Evolutionary conservation across 2,113 vertebrate species (phyloP).

Genomic region (Gobiocypris rarus): DNA sequence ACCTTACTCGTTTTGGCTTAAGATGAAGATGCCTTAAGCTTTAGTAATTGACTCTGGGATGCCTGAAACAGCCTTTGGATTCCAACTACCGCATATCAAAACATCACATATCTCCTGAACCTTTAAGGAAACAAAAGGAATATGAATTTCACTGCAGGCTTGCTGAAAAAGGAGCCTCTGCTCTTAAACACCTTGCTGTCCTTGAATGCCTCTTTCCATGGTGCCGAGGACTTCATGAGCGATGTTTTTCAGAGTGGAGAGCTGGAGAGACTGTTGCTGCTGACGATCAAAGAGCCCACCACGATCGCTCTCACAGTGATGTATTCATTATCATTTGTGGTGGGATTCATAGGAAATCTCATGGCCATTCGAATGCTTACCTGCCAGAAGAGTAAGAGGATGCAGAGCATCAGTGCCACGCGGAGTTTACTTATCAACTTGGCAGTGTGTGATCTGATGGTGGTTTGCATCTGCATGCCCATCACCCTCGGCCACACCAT

Average conservation of each 20-base stretch:
- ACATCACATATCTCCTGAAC: background rate
- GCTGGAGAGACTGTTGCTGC: constrained; percentile 82
- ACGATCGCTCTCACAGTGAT: constrained; percentile 84
- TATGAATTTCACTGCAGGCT: constrained; percentile 69
- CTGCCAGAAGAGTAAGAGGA: constrained; percentile 71
- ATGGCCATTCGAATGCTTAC: constrained; percentile 87
- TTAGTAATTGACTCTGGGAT: background rate
- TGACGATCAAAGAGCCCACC: constrained; percentile 83
- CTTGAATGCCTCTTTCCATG: constrained; percentile 53
- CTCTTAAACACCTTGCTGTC: constrained; percentile 24
- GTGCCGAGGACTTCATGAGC: constrained; percentile 63
- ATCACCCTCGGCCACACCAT: constrained; percentile 87
- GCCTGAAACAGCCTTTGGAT: constrained; percentile 24
- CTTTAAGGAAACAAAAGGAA: constrained; percentile 27
- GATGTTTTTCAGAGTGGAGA: constrained; percentile 73
- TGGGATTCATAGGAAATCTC: constrained; percentile 87
- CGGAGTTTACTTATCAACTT: constrained; percentile 87
- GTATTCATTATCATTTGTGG: constrained; percentile 85
- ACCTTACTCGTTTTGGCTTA: constrained; percentile 9
- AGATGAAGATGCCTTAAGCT: constrained; percentile 34
- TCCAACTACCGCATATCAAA: constrained; percentile 2
- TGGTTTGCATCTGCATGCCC: constrained; percentile 92
- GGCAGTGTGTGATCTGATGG: constrained; percentile 88
- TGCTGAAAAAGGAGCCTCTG: background rate
- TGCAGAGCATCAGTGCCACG: constrained; percentile 84